Percentiles rank a stretch among this genome's conserved stretches.
phyloP scores from a whole-genome alignment of 2,113 vertebrate genomes.

The Semicossyphus pulcher region DNA sequence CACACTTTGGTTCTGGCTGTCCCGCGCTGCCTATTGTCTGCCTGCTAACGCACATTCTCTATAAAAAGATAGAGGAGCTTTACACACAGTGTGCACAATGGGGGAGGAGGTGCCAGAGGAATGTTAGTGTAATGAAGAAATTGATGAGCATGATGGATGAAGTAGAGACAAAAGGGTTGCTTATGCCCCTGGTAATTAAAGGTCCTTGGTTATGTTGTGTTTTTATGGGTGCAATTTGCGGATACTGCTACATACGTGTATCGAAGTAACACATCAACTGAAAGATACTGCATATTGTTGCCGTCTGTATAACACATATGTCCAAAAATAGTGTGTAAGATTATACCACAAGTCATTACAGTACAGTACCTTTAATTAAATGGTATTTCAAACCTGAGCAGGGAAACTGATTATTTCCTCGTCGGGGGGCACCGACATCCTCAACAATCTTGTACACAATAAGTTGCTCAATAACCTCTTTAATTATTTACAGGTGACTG shows the following conservation, averaged over 20 bases:
- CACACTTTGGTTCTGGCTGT: constrained; percentile 52
- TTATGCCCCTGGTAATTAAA: constrained; percentile 21
- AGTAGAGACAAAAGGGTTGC: neutral
- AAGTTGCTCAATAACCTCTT: constrained; percentile 26
- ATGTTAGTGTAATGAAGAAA: constrained; percentile 16
- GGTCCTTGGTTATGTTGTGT: neutral
- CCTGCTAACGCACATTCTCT: constrained; percentile 11
- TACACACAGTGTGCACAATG: neutral
- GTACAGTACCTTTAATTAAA: too few species aligned
- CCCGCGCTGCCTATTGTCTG: constrained; percentile 49
- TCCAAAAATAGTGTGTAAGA: neutral
- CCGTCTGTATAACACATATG: neutral
- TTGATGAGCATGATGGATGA: constrained; percentile 11
- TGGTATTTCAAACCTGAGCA: too few species aligned
- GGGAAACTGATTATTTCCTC: neutral
- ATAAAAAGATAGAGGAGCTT: constrained; percentile 22
- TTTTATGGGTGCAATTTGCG: constrained; percentile 2
- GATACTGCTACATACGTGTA: constrained; percentile 2
- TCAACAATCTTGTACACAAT: neutral
- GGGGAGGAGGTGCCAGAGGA: constrained; percentile 11
- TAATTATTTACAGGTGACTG: constrained; percentile 56
- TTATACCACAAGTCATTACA: neutral
- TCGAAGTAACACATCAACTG: too few species aligned
- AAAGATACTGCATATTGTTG: too few species aligned
- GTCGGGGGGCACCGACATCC: neutral